A percentile compares a stretch with the other conserved stretches of the same genome.
Conservation (phyloP, 1,140 invertebrate species). For the Melitaea cinxia region DNA sequence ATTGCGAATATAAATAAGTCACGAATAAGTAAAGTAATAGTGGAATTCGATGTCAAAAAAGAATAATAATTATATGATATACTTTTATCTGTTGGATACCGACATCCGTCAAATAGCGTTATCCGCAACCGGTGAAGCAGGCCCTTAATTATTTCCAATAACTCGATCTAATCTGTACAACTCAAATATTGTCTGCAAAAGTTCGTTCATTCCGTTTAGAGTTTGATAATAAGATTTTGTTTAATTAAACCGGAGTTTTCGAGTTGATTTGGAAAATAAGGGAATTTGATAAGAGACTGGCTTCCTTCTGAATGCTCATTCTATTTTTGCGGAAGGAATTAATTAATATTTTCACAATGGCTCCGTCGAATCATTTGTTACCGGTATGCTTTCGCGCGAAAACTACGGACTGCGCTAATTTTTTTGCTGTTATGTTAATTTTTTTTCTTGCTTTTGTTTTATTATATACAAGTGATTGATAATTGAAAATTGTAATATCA, state of each 20-base stretch:
- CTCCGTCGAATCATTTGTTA: slow-evolving; percentile 54
- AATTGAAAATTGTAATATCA: too few species aligned
- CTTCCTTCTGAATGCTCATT: slow-evolving; percentile 31
- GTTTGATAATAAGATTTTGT: slow-evolving; percentile 28
- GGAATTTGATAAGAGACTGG: slow-evolving; percentile 38
- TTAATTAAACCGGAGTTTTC: slow-evolving; percentile 38
- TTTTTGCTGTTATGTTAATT: not conserved
- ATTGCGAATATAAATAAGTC: too few species aligned
- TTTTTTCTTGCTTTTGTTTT: too few species aligned
- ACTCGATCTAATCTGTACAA: not conserved
- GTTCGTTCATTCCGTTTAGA: slow-evolving; percentile 16
- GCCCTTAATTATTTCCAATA: not conserved
- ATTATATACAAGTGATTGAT: too few species aligned
- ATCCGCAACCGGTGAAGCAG: not conserved
- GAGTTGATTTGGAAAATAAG: slow-evolving; percentile 36
- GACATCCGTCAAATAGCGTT: too few species aligned
- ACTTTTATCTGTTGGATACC: too few species aligned
- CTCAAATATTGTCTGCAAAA: slow-evolving; percentile 30
- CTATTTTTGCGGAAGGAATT: slow-evolving; percentile 52
- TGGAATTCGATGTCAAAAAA: too few species aligned
- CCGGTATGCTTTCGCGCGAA: slow-evolving; percentile 32
- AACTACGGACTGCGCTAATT: slow-evolving; percentile 29
- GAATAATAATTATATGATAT: too few species aligned
- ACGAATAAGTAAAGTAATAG: too few species aligned
- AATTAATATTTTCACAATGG: slow-evolving; percentile 64